These are phyloP conservation scores for Eupithecia centaureata DNA, from an alignment of 2,888 invertebrate species.

Conservation along the genomic window DNA sequence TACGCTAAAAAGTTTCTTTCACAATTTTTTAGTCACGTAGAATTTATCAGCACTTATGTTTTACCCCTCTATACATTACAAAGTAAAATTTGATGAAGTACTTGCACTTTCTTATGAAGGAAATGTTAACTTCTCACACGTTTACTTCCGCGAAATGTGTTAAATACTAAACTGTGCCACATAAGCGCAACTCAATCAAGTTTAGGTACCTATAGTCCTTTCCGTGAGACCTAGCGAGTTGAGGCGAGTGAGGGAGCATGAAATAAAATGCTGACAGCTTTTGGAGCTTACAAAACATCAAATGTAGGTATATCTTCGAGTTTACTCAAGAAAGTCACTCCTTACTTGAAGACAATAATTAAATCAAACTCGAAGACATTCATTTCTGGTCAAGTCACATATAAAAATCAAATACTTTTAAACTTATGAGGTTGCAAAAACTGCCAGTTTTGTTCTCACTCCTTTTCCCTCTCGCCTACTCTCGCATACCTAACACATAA, in stretches of 20 bases:
- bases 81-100: background rate
- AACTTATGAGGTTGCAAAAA: background rate
- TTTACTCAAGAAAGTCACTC: background rate
- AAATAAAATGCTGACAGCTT: background rate
- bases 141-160: slow-evolving; percentile 3
- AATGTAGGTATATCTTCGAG: background rate
- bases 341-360: too few relatives aligned
- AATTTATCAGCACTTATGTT: slow-evolving; percentile 70
- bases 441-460: background rate
- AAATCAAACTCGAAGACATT: too few relatives aligned
- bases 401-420: background rate
- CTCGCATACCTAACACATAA: background rate
- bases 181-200: slow-evolving; percentile 9
- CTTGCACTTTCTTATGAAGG: slow-evolving; percentile 8
- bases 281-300: background rate
- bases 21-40: slow-evolving; percentile 65
- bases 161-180: slow-evolving; percentile 15
- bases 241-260: background rate
- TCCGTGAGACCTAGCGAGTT: background rate
- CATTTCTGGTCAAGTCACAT: too few relatives aligned
- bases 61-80: slow-evolving; percentile 71
- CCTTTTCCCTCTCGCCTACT: background rate
- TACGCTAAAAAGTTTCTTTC: slow-evolving; percentile 82
- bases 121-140: background rate
- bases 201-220: background rate